These are phyloP conservation scores for Bruchidius siliquastri DNA, from an alignment of 2,888 invertebrate species.

Conservation along the genomic window DNA sequence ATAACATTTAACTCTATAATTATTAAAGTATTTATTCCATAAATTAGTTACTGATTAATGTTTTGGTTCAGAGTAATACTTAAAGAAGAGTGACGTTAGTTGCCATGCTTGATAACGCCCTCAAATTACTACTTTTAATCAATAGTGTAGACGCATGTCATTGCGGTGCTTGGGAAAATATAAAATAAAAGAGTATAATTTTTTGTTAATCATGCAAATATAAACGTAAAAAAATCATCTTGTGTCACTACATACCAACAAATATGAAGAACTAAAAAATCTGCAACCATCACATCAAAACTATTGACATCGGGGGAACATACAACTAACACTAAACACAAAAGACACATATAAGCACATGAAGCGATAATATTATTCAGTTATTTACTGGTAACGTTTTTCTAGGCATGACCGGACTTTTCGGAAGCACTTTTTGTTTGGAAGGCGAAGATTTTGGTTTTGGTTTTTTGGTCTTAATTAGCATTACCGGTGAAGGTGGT, in stretches of 20 bases:
- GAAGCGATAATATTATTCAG: conserved; percentile 9
- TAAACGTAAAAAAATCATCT: no score
- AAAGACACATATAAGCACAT: not conserved
- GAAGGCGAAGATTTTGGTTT: conserved; percentile 28
- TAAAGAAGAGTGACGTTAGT: no score
- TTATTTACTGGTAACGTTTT: conserved; percentile 55
- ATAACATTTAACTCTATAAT: no score
- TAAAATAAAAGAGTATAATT: no score
- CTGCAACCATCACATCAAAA: not conserved
- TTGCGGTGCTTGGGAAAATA: no score
- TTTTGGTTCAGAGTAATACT: no score
- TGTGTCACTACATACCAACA: not conserved
- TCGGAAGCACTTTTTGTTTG: conserved; percentile 26
- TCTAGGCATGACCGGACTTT: conserved; percentile 47
- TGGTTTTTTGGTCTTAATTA: conserved; percentile 29
- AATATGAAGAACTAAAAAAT: not conserved
- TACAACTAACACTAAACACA: not conserved
- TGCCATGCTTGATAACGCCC: no score
- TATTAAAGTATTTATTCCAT: no score
- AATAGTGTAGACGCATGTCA: no score
- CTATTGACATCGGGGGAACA: not conserved
- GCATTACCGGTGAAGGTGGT: conserved; percentile 65
- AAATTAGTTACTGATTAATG: no score
- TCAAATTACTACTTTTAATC: no score
- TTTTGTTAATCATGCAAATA: no score